These are phyloP conservation scores for Pipistrellus nathusii DNA, from an alignment of 2,797 vertebrate genomes.

Conservation along the genomic window DNA sequence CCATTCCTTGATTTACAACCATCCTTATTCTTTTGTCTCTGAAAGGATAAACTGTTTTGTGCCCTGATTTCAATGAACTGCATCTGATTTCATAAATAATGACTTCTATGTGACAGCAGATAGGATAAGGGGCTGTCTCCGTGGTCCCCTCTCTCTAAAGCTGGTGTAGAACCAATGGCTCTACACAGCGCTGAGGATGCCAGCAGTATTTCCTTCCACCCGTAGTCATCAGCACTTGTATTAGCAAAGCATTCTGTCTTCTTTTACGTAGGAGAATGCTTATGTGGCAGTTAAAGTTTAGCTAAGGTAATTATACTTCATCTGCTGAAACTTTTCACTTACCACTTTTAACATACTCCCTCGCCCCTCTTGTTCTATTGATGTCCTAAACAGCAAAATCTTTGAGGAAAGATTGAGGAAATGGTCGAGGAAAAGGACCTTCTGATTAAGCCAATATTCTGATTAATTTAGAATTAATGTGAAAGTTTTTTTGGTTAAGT, in stretches of 20 bases:
- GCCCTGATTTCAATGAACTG: neutral
- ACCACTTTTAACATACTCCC: conserved; percentile 8
- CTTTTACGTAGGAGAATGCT: neutral
- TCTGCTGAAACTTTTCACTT: conserved; percentile 12
- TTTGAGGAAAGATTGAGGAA: neutral
- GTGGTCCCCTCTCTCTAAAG: neutral
- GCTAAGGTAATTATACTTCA: conserved; percentile 14
- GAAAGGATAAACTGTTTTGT: neutral
- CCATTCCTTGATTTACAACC: neutral
- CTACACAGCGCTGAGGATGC: neutral
- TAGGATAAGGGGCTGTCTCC: neutral
- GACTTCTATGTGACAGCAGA: neutral
- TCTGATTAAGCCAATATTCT: conserved; percentile 18
- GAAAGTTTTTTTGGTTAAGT: neutral
- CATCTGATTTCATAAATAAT: conserved; percentile 24
- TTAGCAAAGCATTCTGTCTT: conserved; percentile 35
- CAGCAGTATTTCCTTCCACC: neutral
- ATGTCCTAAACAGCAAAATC: neutral
- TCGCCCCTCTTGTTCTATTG: neutral
- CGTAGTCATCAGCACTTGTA: neutral
- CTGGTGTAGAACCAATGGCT: neutral
- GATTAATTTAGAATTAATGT: conserved; percentile 16
- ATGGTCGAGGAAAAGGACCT: neutral
- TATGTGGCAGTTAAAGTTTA: conserved; percentile 27
- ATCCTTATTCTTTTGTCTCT: conserved; percentile 50